A percentile compares a stretch with the other conserved stretches of the same genome.
Conservation (phyloP, 1,140 invertebrate genomes). For the Camponotus pennsylvanicus region DNA sequence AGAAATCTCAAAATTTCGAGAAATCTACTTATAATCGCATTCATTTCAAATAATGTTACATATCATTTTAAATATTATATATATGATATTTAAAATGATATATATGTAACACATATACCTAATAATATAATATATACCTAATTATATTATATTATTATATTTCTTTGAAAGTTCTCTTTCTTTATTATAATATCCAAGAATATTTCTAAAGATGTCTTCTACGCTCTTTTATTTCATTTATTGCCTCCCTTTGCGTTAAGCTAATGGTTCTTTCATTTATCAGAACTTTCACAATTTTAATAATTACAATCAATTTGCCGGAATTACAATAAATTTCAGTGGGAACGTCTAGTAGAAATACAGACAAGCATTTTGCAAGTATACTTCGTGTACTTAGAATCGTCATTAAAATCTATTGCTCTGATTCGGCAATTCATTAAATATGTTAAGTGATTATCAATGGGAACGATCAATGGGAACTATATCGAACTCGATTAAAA, state of each 20-base stretch:
- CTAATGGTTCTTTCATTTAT: background rate
- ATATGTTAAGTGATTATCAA: conserved; percentile 14
- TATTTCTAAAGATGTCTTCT: background rate
- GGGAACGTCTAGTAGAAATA: background rate
- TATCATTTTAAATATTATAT: background rate
- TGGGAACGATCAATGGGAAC: background rate
- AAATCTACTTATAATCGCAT: background rate
- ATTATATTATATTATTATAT: background rate
- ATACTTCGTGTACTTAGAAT: background rate
- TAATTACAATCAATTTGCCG: conserved; percentile 33
- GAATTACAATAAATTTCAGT: conserved; percentile 12
- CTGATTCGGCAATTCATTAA: conserved; percentile 32
- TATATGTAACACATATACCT: too few relatives aligned
- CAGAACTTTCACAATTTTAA: background rate
- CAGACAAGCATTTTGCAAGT: background rate
- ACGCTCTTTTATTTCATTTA: background rate
- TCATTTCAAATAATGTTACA: background rate
- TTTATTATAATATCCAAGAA: background rate
- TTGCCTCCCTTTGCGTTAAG: background rate
- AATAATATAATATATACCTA: background rate
- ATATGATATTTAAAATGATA: too few relatives aligned
- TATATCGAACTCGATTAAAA: background rate
- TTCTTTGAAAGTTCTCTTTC: background rate
- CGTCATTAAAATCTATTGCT: background rate
- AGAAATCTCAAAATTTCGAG: background rate